phyloP scores from a whole-genome alignment of 2,888 invertebrate species.

The Atrina japonica region DNA sequence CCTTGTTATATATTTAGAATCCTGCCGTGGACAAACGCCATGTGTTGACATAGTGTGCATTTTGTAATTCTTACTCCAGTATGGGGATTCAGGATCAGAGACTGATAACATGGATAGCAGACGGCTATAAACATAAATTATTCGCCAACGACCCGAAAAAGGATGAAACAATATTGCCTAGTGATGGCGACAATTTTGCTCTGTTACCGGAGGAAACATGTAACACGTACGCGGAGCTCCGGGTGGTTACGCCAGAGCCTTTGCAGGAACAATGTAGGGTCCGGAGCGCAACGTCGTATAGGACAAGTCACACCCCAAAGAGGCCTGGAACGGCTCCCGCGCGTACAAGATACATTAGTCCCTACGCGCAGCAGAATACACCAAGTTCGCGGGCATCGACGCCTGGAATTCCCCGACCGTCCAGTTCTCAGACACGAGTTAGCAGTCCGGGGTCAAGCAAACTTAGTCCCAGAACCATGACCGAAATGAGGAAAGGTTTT shows the following conservation, averaged over 20 bases:
- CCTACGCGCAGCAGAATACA: slow-evolving; percentile 21
- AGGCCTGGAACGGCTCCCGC: slow-evolving; percentile 39
- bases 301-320: slow-evolving; percentile 14
- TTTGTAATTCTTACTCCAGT: neutral
- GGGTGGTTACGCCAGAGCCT: slow-evolving; percentile 35
- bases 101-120: slow-evolving; percentile 54
- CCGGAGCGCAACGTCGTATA: slow-evolving; percentile 28
- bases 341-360: slow-evolving; percentile 18
- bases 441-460: slow-evolving; percentile 53
- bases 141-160: slow-evolving; percentile 51
- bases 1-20: neutral
- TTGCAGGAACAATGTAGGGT: slow-evolving; percentile 20
- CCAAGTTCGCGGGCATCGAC: slow-evolving; percentile 10
- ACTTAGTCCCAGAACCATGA: slow-evolving; percentile 44
- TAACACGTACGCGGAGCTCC: slow-evolving; percentile 48
- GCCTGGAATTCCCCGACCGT: slow-evolving; percentile 40
- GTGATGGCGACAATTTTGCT: slow-evolving; percentile 56
- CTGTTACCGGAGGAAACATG: slow-evolving; percentile 55
- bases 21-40: neutral
- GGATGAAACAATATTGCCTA: slow-evolving; percentile 47
- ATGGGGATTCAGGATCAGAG: slow-evolving; percentile 10
- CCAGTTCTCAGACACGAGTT: slow-evolving; percentile 45
- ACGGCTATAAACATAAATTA: slow-evolving; percentile 55
- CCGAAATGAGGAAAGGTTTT: slow-evolving; percentile 55
- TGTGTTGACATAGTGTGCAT: slow-evolving; percentile 22